phyloP scores from a whole-genome alignment of 2,888 invertebrate genomes.

The Hypsopygia costalis region DNA sequence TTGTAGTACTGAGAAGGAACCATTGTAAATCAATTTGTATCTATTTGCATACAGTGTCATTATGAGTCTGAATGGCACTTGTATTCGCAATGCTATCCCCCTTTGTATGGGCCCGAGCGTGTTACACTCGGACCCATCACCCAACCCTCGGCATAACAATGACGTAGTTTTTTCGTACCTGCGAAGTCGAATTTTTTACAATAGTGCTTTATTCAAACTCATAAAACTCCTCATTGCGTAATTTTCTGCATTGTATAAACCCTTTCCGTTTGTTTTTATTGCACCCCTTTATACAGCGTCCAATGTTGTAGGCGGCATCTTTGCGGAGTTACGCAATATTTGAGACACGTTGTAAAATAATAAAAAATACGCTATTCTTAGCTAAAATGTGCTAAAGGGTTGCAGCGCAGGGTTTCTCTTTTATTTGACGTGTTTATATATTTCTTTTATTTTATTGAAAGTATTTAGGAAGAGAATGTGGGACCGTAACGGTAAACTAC shows the following conservation, averaged over 20 bases:
- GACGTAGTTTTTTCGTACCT: slow-evolving; percentile 63
- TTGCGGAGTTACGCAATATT: slow-evolving; percentile 71
- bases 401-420: slow-evolving; percentile 56
- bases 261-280: slow-evolving; percentile 79
- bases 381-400: slow-evolving; percentile 74
- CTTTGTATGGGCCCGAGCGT: slow-evolving; percentile 29
- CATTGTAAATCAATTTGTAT: slow-evolving; percentile 57
- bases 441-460: no score
- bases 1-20: slow-evolving; percentile 41
- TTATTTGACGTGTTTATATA: slow-evolving; percentile 40
- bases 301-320: slow-evolving; percentile 52
- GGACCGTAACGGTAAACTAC: slow-evolving; percentile 65
- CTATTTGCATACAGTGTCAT: slow-evolving; percentile 69
- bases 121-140: no score
- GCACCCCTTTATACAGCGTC: slow-evolving; percentile 55
- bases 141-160: slow-evolving; percentile 39
- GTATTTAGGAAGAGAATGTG: slow-evolving; percentile 17
- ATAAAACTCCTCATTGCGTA: slow-evolving; percentile 73
- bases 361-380: slow-evolving; percentile 73
- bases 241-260: slow-evolving; percentile 77
- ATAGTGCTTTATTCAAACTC: slow-evolving; percentile 36
- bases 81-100: slow-evolving; percentile 42
- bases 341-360: slow-evolving; percentile 62
- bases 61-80: slow-evolving; percentile 45
- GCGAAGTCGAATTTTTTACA: slow-evolving; percentile 60